Evolutionary conservation across 2,797 vertebrate genomes (phyloP), one percentile per base, ranked within the genome.

Genomic region (Myripristis murdjan): DNA sequence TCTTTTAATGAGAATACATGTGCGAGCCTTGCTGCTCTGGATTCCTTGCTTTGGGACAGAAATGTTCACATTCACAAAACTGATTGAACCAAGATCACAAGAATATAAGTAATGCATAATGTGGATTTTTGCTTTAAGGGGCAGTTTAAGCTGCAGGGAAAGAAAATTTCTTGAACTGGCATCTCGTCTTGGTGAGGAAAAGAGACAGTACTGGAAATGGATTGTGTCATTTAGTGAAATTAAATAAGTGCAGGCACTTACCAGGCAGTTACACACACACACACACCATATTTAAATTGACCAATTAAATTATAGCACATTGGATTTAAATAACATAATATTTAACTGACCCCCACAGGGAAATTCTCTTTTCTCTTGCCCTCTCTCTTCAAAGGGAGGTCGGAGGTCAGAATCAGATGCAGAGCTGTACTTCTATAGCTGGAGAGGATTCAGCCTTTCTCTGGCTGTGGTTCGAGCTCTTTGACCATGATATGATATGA

Each of bases 61-160:
- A 77, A 72, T 70, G 62, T 77, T 82, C 16, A 73, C 54, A 76
- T 83, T 75, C 59, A 67, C 57, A 66, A 66, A 83, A 75, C 22
- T 4, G 61, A 75, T 49, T 79, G 46, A 83, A 78, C 44, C 24
- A 35, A 75, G 62, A 83, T 82, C 68, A 77, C 47, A 77, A 53
- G 76, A 77, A 69, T 58, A 70, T 79, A 82, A 43, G 18, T 47
- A 35, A 46, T 51, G 62, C 63, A 43, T 31, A 11, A 12, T 43
- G 59, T 20, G 51, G 53, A 47, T 35, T 73, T 88, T 66, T 75
- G 20, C 58, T 70, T 23, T 18, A 79, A 76, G 64, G 55, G 77
- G 47, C 70, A 52, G n/a, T 37, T 33, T 75, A 75, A 70, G 55
- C 61, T 77, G 2, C 5, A 28, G 35, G 57, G 60, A 73, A 35